Conservation (phyloP, 2,113 vertebrate genomes). For the Neodontobutis hainanensis region DNA sequence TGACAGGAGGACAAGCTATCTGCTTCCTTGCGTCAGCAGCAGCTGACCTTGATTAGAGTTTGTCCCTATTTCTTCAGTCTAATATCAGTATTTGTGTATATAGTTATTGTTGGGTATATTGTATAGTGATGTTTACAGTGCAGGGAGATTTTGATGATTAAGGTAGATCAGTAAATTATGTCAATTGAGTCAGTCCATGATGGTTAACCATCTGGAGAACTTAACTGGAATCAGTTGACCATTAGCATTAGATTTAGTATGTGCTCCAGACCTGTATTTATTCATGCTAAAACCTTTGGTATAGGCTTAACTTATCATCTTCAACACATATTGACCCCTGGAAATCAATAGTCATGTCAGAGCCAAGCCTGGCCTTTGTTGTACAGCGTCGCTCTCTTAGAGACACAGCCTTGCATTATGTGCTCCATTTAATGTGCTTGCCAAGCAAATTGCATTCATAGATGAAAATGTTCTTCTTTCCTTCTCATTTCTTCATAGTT, state of each 20-base stretch:
- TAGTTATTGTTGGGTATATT: not conserved
- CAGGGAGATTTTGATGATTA: too few species aligned
- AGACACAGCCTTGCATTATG: not conserved
- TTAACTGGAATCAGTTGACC: not conserved
- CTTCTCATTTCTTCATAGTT: constrained; percentile 2
- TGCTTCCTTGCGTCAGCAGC: constrained; percentile 38
- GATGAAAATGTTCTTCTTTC: constrained; percentile 8
- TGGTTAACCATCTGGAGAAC: not conserved
- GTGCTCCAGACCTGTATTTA: not conserved
- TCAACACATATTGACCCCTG: constrained; percentile 1
- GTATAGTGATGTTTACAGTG: not conserved
- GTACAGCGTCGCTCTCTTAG: not conserved
- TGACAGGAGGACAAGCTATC: constrained; percentile 37
- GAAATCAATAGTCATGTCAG: constrained; percentile 15
- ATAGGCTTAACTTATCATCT: constrained; percentile 12
- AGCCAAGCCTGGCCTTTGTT: constrained; percentile 3
- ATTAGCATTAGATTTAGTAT: not conserved
- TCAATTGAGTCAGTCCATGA: not conserved
- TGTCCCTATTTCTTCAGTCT: constrained; percentile 25
- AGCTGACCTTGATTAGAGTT: constrained; percentile 50
- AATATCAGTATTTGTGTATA: not conserved
- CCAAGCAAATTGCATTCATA: constrained; percentile 23
- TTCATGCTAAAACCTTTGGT: constrained; percentile 6
- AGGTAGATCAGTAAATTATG: too few species aligned
- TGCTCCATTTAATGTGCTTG: constrained; percentile 16